phyloP scores from a whole-genome alignment of 2,113 vertebrate genomes.

The Ctenomys sociabilis region DNA sequence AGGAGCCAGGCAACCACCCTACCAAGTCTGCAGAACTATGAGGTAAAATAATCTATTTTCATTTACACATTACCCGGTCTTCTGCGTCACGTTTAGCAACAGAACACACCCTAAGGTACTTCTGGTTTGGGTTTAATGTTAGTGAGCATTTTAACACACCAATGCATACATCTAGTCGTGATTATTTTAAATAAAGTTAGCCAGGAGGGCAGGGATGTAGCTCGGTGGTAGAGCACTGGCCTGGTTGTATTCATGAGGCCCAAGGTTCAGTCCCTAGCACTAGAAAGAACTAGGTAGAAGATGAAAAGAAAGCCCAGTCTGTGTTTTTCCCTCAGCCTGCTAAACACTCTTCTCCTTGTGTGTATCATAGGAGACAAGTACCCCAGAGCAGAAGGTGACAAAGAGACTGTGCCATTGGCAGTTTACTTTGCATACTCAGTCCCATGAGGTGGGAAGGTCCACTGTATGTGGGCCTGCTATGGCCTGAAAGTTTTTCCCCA shows the following conservation, averaged over 20 bases:
- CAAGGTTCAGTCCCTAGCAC: not conserved
- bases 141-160: not conserved
- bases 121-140: slow-evolving; percentile 3
- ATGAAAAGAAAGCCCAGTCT: not conserved
- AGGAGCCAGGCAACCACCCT: not conserved
- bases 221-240: not conserved
- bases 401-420: fast-evolving
- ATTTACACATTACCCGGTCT: not conserved
- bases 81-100: not conserved
- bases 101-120: not conserved
- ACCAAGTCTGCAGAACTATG: not conserved
- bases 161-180: not conserved
- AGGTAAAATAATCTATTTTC: not conserved
- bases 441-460: not conserved
- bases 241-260: no score
- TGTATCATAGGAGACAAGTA: not conserved
- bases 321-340: slow-evolving; percentile 22
- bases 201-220: not conserved
- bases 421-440: not conserved
- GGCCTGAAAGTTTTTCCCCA: not conserved
- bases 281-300: not conserved
- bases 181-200: slow-evolving; percentile 41
- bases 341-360: slow-evolving; percentile 12
- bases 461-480: not conserved
- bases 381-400: not conserved